Conservation (phyloP, 2,888 invertebrate species). For the Tigriopus californicus region DNA sequence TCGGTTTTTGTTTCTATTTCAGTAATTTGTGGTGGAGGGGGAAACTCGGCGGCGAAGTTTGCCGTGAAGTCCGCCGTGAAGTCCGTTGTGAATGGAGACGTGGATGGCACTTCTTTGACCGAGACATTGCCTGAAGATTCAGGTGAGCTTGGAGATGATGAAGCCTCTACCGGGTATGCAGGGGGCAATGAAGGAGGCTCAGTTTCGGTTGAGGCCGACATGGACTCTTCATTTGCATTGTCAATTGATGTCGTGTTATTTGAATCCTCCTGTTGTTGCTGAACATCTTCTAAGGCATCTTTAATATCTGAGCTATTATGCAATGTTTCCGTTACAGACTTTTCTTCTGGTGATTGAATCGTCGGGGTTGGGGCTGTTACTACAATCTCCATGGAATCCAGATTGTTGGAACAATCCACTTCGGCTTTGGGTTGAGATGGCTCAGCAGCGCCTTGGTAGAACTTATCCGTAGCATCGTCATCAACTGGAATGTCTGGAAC, state of each 20-base stretch:
- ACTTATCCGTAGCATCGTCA: background rate
- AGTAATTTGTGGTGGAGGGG: background rate
- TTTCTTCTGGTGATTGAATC: slow-evolving; percentile 54
- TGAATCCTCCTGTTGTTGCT: background rate
- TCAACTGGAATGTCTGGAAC: background rate
- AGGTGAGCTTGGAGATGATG: background rate
- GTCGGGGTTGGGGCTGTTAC: slow-evolving; percentile 86
- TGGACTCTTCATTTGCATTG: background rate
- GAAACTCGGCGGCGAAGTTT: background rate
- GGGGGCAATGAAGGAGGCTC: background rate
- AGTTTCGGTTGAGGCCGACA: background rate
- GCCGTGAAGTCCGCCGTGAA: background rate
- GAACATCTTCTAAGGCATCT: background rate
- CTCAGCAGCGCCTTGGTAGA: background rate
- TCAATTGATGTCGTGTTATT: background rate
- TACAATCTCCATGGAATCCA: slow-evolving; percentile 41
- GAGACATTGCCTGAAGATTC: background rate
- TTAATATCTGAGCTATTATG: background rate
- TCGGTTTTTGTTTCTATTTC: background rate
- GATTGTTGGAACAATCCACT: background rate
- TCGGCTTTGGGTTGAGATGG: background rate
- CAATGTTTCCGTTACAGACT: background rate
- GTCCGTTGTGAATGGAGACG: background rate
- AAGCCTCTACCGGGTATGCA: background rate
- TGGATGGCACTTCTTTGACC: background rate